Percentiles rank a stretch among this genome's conserved stretches.
phyloP scores from a whole-genome alignment of 30 jellyfish, hydroid and myxozoan species.

The Turritopsis rubra region DNA sequence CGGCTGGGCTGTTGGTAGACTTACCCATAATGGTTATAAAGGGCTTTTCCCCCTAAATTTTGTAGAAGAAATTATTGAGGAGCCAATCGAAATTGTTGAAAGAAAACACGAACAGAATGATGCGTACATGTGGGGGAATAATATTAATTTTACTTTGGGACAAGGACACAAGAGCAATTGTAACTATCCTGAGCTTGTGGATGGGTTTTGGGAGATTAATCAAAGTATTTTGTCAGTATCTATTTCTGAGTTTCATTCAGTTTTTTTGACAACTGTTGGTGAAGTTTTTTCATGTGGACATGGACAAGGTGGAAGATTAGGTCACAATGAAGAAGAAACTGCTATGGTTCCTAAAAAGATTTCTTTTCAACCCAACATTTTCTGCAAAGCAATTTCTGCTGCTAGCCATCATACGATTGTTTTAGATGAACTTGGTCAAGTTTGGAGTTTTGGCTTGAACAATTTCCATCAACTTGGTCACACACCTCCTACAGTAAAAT shows the following conservation, averaged over 20 bases:
- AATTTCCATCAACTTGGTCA: conserved; percentile 73
- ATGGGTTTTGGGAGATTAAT: conserved; percentile 15
- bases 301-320: conserved; percentile 84
- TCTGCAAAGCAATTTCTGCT: conserved; percentile 49
- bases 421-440: conserved; percentile 67
- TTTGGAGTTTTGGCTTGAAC: conserved; percentile 71
- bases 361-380: conserved; percentile 15
- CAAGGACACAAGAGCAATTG: conserved; percentile 49
- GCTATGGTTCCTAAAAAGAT: conserved; percentile 51
- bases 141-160: conserved; percentile 57
- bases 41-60: conserved; percentile 68
- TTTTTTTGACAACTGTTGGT: conserved; percentile 55
- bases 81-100: conserved; percentile 21
- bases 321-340: conserved; percentile 74
- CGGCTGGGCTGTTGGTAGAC: conserved; percentile 75
- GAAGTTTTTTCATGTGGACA: conserved; percentile 67
- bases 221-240: conserved; percentile 43
- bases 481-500: conserved; percentile 47
- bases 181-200: conserved; percentile 52
- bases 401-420: conserved; percentile 70
- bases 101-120: conserved; percentile 22
- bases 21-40: conserved; percentile 28
- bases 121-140: conserved; percentile 78
- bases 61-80: conserved; percentile 43
- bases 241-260: conserved; percentile 66